Evolutionary conservation across 1,140 invertebrate species (phyloP), one percentile per base, ranked within the genome.

Genomic region (Aplysia californica): DNA sequence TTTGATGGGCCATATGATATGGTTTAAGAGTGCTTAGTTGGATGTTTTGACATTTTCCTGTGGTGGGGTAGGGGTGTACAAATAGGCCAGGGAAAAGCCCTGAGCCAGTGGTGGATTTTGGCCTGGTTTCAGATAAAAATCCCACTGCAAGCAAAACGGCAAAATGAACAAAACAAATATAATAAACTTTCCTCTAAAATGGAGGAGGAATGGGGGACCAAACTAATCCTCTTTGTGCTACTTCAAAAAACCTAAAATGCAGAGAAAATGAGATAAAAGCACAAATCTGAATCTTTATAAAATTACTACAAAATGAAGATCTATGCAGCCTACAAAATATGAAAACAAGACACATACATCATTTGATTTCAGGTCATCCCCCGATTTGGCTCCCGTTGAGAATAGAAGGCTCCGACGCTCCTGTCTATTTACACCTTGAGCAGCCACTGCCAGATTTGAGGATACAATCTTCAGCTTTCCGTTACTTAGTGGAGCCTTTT

Each of bases 361-460:
- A 0, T 41, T 61, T 65, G 38, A 10, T 20, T 33, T 15, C 6
- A 61, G 59, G 6, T 44, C 38, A 18, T 10, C 29, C 10, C 61
- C 33, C 15, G 38, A 3, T 3, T 69, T 18, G n/a, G 73, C 21
- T 5, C 23, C 69, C 1, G 73, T 61, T 15, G 50, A n/a, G 18
- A 80, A 67, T n/a, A 26, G 26, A 20, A 77, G 36, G 10, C 75
- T 66, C 6, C 20, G 26, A 41, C 74, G 76, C 15, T 50, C 67
- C 15, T 36, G 36, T 0, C n/a, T 3, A 26, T 72, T 69, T 15
- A 77, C 73, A 0, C 21, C 31, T 20, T 35, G 65, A 41, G 79
- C 79, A 31, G 58, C 72, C 29, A 80, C 20, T 1, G 66, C 76
- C 21, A 80, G 15, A 44, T 78, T 75, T n/a, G 72, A 39, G 23